Base-by-base conservation (phyloP, 2,797 vertebrate genomes). In the Myripristis jacobus region DNA sequence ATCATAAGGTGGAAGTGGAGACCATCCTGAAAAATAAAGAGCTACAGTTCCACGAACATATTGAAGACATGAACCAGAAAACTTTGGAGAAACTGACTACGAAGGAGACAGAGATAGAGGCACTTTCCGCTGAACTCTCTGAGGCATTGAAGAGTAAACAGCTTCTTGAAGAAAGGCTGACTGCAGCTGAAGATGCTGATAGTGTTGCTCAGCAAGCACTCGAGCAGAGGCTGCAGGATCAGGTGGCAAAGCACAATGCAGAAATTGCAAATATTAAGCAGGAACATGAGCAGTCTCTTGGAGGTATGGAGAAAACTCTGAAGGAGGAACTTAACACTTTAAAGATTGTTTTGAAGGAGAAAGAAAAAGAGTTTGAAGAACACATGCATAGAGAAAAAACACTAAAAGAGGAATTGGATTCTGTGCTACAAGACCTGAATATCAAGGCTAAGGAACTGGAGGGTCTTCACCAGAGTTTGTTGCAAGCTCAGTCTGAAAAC, bases 1-100 rank as follows among this genome's bases (percentile, higher is more conserved):
- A 94, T 76, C 91, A 94, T 43, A 82, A 92, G 61, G 65, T 81
- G 79, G 94, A 97, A 81, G 84, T 94, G 59, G 93, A 95, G 73
- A 73, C 27, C 0, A 66, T 95, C 64, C 36, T 97, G 73, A 95
- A 95, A 88, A 95, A 98, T 51, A 97, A 95, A 83, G 96, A 99
- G 86, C 38, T 74, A 22, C 86, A 94, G 82, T 95, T 98, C 80
- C 94, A 91, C 87, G 85, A 91, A 22, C 96, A 97, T 38, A 92
- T 98, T 74, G 91, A 96, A 87, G 95, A 97, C 66, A 97, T 98
- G 94, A 99, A 98, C 90, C 94, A 94, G 84, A 99, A 96, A 81
- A 96, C 93, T 0, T 87, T 97, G 55, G 96, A 96, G 90, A 97
- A 97, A 75, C 90, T 99, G 44, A 95, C 97, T 58, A 88, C 94